Evolutionary conservation across 2,888 invertebrate genomes (phyloP).

Genomic region (Mactromeris polynyma): DNA sequence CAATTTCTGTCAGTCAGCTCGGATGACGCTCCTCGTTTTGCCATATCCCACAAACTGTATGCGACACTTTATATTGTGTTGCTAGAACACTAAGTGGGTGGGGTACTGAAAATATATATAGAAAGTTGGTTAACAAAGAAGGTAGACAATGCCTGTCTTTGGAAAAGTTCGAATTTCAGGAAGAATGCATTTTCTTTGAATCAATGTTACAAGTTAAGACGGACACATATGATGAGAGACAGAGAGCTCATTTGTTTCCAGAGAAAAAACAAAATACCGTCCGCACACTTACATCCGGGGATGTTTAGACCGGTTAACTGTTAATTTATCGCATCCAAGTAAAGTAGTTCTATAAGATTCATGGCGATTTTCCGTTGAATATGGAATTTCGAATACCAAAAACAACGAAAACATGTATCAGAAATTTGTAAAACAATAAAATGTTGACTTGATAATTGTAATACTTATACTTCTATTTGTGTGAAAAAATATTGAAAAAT

Average conservation of each 20-base stretch:
- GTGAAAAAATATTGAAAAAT: background rate
- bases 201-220: background rate
- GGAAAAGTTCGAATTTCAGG: background rate
- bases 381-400: background rate
- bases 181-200: background rate
- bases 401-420: too few relatives aligned
- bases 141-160: background rate
- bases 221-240: background rate
- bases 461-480: background rate
- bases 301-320: background rate
- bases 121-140: background rate
- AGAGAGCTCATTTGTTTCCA: background rate
- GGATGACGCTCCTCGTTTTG: slow-evolving; percentile 83
- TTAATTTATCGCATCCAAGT: background rate
- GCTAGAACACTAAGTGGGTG: slow-evolving; percentile 20
- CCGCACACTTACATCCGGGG: slow-evolving; percentile 49
- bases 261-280: background rate
- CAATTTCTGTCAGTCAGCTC: slow-evolving; percentile 86
- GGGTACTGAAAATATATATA: slow-evolving; percentile 15
- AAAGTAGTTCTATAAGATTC: background rate
- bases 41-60: slow-evolving; percentile 77
- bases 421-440: background rate
- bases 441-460: background rate
- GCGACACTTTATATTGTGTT: too few relatives aligned
- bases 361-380: background rate